These are phyloP conservation scores for Eupithecia exiguata DNA, from an alignment of 2,888 invertebrate species.

Conservation along the genomic window DNA sequence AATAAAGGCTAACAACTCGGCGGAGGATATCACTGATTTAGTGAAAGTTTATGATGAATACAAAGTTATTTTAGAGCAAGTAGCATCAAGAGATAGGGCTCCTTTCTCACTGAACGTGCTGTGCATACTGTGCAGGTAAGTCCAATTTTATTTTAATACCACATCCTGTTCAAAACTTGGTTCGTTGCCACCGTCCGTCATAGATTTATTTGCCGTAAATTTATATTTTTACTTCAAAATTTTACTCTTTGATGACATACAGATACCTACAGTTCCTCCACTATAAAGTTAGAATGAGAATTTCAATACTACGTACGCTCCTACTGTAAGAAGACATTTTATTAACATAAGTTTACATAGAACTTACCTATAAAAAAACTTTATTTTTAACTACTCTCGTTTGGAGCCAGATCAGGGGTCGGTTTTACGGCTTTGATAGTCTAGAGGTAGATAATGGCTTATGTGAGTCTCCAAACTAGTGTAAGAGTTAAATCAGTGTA, in stretches of 20 bases:
- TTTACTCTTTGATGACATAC: not conserved
- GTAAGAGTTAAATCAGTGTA: too few species aligned
- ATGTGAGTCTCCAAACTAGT: too few species aligned
- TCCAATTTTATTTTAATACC: constrained; percentile 5
- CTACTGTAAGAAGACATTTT: too few species aligned
- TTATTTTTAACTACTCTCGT: too few species aligned
- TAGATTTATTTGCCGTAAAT: not conserved
- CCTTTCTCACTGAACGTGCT: constrained; percentile 69
- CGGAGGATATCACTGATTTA: constrained; percentile 59
- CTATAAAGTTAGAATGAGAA: not conserved
- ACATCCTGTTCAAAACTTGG: not conserved
- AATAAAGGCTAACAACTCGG: constrained; percentile 64
- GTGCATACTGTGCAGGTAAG: constrained; percentile 74
- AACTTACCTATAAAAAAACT: too few species aligned
- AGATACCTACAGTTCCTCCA: not conserved
- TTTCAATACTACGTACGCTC: too few species aligned
- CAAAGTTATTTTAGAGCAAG: constrained; percentile 53
- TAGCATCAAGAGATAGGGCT: constrained; percentile 61
- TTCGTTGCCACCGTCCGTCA: not conserved
- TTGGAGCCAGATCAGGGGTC: too few species aligned
- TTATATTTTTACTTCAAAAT: not conserved
- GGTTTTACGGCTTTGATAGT: too few species aligned
- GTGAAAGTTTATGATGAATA: constrained; percentile 55
- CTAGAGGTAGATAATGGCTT: too few species aligned
- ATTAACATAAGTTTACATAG: too few species aligned